These are phyloP conservation scores for Ectemnius lituratus DNA, from an alignment of 2,888 invertebrate species.

Conservation along the genomic window DNA sequence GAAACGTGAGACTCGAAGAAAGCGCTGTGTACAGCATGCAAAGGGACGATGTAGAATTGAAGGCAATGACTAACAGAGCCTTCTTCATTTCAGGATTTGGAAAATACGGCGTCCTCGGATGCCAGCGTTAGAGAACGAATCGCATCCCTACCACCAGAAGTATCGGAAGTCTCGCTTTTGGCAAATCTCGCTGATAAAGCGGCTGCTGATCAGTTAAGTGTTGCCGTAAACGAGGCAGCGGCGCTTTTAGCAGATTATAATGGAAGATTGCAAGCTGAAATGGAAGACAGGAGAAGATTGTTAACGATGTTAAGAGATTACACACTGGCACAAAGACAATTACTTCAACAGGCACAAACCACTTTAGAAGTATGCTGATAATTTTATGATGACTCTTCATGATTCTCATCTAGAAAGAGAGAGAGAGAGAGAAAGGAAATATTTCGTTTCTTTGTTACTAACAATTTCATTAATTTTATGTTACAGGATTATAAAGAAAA, in stretches of 20 bases:
- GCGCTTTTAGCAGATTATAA: constrained; percentile 93
- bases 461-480: neutral
- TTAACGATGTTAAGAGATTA: constrained; percentile 93
- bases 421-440: neutral
- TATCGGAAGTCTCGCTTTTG: constrained; percentile 93
- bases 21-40: neutral
- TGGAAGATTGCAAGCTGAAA: constrained; percentile 88
- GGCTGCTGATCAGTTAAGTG: constrained; percentile 87
- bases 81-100: constrained; percentile 85
- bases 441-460: neutral
- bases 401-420: neutral
- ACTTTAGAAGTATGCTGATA: constrained; percentile 86
- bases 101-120: constrained; percentile 97
- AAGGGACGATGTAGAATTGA: constrained; percentile 10
- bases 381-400: constrained; percentile 4
- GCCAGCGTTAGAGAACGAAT: constrained; percentile 95
- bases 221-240: constrained; percentile 93
- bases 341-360: constrained; percentile 91
- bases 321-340: constrained; percentile 90
- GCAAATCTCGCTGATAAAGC: constrained; percentile 91
- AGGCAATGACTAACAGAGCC: constrained; percentile 49
- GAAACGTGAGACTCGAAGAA: neutral
- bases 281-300: constrained; percentile 93
- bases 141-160: constrained; percentile 95
- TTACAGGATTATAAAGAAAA: constrained; percentile 94